Percentiles rank a stretch among this genome's conserved stretches.
phyloP scores from a whole-genome alignment of 2,888 invertebrate species.

The Minunthozetes semirufus region DNA sequence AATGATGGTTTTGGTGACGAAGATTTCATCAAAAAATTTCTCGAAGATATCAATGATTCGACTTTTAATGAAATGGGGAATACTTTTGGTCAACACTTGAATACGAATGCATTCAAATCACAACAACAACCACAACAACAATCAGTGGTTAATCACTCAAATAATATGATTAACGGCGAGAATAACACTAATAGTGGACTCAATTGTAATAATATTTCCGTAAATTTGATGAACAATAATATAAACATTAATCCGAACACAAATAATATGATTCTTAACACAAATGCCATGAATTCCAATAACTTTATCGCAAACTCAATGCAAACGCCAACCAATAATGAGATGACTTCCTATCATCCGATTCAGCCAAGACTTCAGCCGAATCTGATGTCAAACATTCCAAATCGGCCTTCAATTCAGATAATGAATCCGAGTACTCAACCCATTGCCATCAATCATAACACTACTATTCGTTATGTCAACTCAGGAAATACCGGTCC shows the following conservation, averaged over 20 bases:
- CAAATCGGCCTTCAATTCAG: constrained; percentile 13
- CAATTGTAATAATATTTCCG: not conserved
- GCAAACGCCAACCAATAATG: constrained; percentile 1
- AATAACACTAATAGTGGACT: not conserved
- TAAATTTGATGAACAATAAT: not conserved
- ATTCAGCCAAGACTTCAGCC: constrained; percentile 28
- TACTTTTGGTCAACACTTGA: not conserved
- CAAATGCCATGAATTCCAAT: not conserved
- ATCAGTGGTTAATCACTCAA: not conserved
- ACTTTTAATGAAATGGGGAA: not conserved
- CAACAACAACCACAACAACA: not conserved
- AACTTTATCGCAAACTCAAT: not conserved
- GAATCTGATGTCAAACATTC: constrained; percentile 21
- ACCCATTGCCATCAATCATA: not conserved
- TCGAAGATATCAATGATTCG: constrained; percentile 27
- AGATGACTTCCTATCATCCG: constrained; percentile 8
- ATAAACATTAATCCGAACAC: constrained; percentile 1
- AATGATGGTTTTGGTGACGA: constrained; percentile 28
- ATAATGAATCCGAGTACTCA: not conserved
- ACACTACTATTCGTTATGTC: not conserved
- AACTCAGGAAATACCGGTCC: not conserved
- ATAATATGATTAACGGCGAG: not conserved
- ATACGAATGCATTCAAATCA: not conserved
- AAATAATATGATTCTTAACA: constrained; percentile 8
- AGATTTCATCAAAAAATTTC: constrained; percentile 33